phyloP scores from a whole-genome alignment of 2,113 vertebrate species.

The Capricornis sumatraensis region DNA sequence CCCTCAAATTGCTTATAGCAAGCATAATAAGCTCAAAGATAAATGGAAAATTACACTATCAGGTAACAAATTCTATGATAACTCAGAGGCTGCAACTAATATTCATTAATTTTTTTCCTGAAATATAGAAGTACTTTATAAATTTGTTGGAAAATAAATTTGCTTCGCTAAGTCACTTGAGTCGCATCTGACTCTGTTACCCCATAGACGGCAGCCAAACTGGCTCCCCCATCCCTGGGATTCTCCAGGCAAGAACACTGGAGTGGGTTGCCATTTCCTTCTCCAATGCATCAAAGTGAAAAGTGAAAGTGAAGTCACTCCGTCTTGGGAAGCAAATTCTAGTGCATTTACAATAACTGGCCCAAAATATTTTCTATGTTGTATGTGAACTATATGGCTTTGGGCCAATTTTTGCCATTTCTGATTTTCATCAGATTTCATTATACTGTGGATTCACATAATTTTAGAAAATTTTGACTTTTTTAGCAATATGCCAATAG shows the following conservation, averaged over 20 bases:
- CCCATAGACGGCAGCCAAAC: too few species aligned
- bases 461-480: neutral
- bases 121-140: neutral
- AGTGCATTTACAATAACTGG: neutral
- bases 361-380: neutral
- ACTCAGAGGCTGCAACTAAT: neutral
- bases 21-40: neutral
- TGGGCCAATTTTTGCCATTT: neutral
- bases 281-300: too few species aligned
- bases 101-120: neutral
- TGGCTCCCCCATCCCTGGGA: too few species aligned
- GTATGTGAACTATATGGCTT: neutral
- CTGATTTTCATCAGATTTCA: neutral
- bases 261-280: too few species aligned
- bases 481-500: neutral
- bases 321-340: neutral
- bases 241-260: too few species aligned
- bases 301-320: too few species aligned
- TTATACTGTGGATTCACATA: neutral
- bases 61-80: neutral
- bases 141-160: too few species aligned
- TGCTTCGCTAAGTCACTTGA: too few species aligned
- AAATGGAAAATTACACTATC: neutral
- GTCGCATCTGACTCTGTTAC: too few species aligned
- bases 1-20: neutral